Evolutionary conservation across 2,888 invertebrate genomes (phyloP).

Genomic region (Pachycephus smyrnensis): DNA sequence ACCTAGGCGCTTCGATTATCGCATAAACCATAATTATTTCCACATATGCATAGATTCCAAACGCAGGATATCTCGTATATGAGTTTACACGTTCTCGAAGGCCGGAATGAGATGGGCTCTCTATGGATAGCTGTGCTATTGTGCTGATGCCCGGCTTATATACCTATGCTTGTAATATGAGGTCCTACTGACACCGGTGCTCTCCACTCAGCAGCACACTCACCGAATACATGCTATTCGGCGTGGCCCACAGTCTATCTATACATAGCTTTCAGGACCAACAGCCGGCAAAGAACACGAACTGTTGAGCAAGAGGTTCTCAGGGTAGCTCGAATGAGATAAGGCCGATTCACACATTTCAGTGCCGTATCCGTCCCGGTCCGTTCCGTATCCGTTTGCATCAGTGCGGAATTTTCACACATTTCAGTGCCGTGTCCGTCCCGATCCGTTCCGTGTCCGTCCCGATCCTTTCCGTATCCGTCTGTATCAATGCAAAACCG

Average conservation of each 20-base stretch:
- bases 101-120: slow-evolving; percentile 31
- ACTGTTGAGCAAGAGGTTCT: slow-evolving; percentile 12
- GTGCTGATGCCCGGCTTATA: slow-evolving; percentile 44
- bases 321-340: background rate
- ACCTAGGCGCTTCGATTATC: background rate
- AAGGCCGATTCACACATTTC: too few species aligned
- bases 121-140: slow-evolving; percentile 48
- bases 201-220: slow-evolving; percentile 22
- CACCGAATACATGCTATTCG: slow-evolving; percentile 16
- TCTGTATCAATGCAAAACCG: too few species aligned
- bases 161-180: slow-evolving; percentile 41
- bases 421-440: too few species aligned
- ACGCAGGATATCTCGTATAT: background rate
- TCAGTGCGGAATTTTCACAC: too few species aligned
- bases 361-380: too few species aligned
- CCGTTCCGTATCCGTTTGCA: too few species aligned
- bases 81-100: slow-evolving; percentile 41
- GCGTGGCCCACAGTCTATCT: slow-evolving; percentile 12
- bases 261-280: slow-evolving; percentile 12
- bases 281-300: slow-evolving; percentile 18
- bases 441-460: too few species aligned
- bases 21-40: background rate
- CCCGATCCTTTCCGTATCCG: too few species aligned
- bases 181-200: slow-evolving; percentile 30
- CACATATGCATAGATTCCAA: background rate